A percentile compares a stretch with the other conserved stretches of the same genome.
Evolutionary conservation across 53 echinoderm and acorn worm genomes (phyloP).

Genomic region (Actinopyga echinites): DNA sequence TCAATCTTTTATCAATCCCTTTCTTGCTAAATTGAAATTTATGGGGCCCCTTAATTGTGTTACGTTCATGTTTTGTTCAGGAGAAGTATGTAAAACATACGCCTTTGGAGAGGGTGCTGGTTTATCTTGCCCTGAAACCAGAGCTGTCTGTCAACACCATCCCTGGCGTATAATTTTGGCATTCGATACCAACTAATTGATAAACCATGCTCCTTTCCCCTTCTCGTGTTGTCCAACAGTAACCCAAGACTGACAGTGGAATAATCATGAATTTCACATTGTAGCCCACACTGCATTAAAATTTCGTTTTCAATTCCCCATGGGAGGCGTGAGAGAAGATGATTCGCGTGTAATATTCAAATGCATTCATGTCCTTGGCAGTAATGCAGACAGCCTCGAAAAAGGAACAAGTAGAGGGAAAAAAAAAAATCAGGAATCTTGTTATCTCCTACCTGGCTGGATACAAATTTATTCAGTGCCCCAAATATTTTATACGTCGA

Average conservation of each 20-base stretch:
- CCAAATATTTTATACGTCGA: constrained; percentile 10
- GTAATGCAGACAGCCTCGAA: constrained; percentile 33
- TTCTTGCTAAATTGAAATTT: too few relatives aligned
- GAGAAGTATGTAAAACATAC: constrained; percentile 5
- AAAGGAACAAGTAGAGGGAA: neutral
- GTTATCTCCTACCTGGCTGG: constrained; percentile 22
- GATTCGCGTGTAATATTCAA: constrained; percentile 36
- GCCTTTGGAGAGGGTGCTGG: neutral
- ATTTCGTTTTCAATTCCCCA: constrained; percentile 19
- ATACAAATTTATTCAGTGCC: constrained; percentile 30
- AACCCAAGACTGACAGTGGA: constrained; percentile 20
- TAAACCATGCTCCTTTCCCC: constrained; percentile 25
- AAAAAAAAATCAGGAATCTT: constrained; percentile 13
- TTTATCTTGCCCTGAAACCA: constrained; percentile 18
- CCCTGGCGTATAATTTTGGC: constrained; percentile 19
- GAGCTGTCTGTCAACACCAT: constrained; percentile 8
- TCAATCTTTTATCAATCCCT: too few relatives aligned
- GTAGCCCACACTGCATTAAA: constrained; percentile 25
- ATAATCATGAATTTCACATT: constrained; percentile 43
- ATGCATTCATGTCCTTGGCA: constrained; percentile 45
- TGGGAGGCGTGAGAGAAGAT: constrained; percentile 13
- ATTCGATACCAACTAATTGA: constrained; percentile 35
- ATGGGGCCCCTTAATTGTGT: constrained; percentile 2
- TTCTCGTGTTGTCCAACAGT: constrained; percentile 24
- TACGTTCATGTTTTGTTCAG: constrained; percentile 6